These are phyloP conservation scores for Salminus brasiliensis DNA, from an alignment of 2,113 vertebrate species.

Conservation along the genomic window DNA sequence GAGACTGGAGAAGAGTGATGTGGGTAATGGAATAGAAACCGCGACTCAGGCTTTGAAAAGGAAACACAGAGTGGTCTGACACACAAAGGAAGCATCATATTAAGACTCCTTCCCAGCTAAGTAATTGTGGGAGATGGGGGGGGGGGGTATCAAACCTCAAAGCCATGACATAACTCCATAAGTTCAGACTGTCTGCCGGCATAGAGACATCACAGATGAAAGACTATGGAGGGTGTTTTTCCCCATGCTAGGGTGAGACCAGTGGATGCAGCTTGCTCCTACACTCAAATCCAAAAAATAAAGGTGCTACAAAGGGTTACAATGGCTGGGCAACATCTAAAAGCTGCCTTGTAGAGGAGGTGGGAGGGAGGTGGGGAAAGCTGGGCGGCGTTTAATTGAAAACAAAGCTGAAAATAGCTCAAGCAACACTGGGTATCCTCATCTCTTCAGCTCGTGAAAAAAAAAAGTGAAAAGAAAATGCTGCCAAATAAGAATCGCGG, in stretches of 20 bases:
- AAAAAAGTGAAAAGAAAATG: neutral
- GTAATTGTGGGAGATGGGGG: neutral
- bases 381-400: slow-evolving; percentile 19
- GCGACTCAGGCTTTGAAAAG: slow-evolving; percentile 4
- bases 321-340: neutral
- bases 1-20: neutral
- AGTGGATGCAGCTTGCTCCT: neutral
- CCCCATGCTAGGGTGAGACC: slow-evolving; percentile 10
- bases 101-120: slow-evolving; percentile 3
- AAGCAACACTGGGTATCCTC: neutral
- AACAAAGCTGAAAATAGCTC: slow-evolving; percentile 38
- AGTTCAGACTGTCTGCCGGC: slow-evolving; percentile 16
- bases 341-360: neutral
- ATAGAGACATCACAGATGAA: slow-evolving; percentile 26
- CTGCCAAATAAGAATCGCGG: neutral
- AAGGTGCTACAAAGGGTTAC: no score
- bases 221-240: slow-evolving; percentile 9
- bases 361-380: no score
- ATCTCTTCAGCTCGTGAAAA: neutral
- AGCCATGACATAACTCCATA: slow-evolving; percentile 31
- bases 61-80: slow-evolving; percentile 55
- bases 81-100: slow-evolving; percentile 49
- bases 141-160: slow-evolving; percentile 20
- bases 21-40: neutral
- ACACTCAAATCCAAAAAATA: no score